These are phyloP conservation scores for Zaprionus obscuricornis DNA, from an alignment of 2,888 invertebrate genomes.

Conservation along the genomic window DNA sequence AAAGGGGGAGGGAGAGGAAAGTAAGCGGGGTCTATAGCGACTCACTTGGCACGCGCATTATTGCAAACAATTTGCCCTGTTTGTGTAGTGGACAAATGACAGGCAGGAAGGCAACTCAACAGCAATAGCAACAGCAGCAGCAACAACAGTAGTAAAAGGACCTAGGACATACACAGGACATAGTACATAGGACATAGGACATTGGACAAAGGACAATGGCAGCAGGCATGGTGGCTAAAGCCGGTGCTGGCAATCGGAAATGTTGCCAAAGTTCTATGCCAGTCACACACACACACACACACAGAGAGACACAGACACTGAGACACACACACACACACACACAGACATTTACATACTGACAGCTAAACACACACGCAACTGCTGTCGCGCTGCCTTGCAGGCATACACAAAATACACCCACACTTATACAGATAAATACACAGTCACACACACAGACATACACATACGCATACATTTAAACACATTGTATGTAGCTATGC, in stretches of 20 bases:
- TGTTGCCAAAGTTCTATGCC: conserved; percentile 74
- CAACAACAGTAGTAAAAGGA: conserved; percentile 13
- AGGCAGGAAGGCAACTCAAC: conserved; percentile 9
- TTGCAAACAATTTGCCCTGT: conserved; percentile 76
- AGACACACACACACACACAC: conserved; percentile 26
- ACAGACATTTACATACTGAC: no score
- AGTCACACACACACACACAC: conserved; percentile 29
- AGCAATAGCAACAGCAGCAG: conserved; percentile 12
- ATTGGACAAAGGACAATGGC: conserved; percentile 31
- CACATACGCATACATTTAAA: background rate
- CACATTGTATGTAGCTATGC: conserved; percentile 40
- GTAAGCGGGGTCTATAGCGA: conserved; percentile 10
- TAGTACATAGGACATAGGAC: conserved; percentile 44
- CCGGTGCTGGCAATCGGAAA: conserved; percentile 68
- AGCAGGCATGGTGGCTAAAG: conserved; percentile 29
- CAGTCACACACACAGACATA: background rate
- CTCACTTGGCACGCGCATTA: conserved; percentile 71
- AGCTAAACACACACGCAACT: conserved; percentile 2
- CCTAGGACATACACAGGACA: conserved; percentile 6
- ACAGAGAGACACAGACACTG: conserved; percentile 21
- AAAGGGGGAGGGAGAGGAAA: background rate
- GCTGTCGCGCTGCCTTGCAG: conserved; percentile 36
- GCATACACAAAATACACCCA: conserved; percentile 35
- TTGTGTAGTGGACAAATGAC: conserved; percentile 72
- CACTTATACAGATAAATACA: no score